Base-by-base conservation (phyloP, 2,797 vertebrate genomes). In the Sus cebifrons region DNA sequence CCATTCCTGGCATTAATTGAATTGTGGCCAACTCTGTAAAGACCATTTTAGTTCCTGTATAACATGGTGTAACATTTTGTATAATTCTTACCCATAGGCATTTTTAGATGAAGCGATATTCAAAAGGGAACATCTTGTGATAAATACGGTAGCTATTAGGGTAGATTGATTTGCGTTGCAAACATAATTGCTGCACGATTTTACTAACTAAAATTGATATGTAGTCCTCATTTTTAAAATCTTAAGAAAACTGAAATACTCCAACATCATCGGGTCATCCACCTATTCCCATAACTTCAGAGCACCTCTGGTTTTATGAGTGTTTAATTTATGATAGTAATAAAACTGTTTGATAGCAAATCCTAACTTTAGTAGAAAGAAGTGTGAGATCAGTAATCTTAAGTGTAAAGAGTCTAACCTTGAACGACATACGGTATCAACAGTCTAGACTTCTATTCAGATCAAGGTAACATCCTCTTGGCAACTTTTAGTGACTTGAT, bases 31-130 rank as follows among this genome's bases (percentile, higher is more conserved):
- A 86, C 40, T 95, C 58, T 97, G 14, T 96, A 79, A 97, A 96
- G 89, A 93, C 71, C 71, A 86, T 52, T 44, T 52, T 62, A 64
- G 54, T 92, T 97, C 78, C 87, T 97, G 56, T 95, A 89, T 5
- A 13, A 93, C 40, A 82, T 96, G 56, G 14, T 97, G 16, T 36
- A 96, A 71, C 52, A 86, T 70, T 27, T 56, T 85, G n/a, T 29
- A 97, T 23, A 97, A 95, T 95, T 92, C 93, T 88, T 86, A 95
- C 83, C 81, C 83, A 23, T 25, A n/a, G 86, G 92, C 78, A 97
- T 95, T 97, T 95, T 97, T 1, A 96, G 97, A 97, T 98, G 92
- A 96, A 97, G 81, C 75, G 78, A 90, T 96, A 89, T 54, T 0
- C 11, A 96, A 81, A 94, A 54, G 52, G 62, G 52, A 96, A 93